Conservation (phyloP, 2,797 vertebrate species). For the Typhlichthys eigenmanni region DNA sequence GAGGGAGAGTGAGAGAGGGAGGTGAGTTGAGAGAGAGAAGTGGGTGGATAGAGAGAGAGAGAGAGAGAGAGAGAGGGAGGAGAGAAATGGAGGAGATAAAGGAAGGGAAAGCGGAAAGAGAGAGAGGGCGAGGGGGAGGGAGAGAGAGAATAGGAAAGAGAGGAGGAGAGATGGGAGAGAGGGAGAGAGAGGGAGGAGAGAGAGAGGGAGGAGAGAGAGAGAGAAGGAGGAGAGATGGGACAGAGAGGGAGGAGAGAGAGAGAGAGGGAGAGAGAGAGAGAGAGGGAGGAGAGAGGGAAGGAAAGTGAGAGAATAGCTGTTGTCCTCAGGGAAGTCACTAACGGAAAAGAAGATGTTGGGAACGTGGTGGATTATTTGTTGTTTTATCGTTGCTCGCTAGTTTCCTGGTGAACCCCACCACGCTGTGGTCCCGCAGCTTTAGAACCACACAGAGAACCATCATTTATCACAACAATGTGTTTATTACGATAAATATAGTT, state of each 20-base stretch:
- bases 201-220: neutral
- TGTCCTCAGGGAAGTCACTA: constrained; percentile 46
- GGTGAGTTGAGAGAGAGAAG: neutral
- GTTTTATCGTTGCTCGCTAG: too few relatives aligned
- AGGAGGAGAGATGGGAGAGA: too few relatives aligned
- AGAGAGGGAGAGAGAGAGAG: neutral
- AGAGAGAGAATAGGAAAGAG: too few relatives aligned
- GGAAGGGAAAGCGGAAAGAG: neutral
- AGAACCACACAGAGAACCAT: too few relatives aligned
- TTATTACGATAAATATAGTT: too few relatives aligned
- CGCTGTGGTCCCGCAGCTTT: too few relatives aligned
- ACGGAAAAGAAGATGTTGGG: constrained; percentile 21
- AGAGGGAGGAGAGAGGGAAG: neutral
- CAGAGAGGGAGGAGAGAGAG: neutral
- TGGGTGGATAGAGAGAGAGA: neutral
- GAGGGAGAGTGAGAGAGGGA: neutral
- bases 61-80: too few relatives aligned
- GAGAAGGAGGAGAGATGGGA: too few relatives aligned
- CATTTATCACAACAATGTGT: too few relatives aligned
- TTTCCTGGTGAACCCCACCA: too few relatives aligned
- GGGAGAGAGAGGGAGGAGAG: too few relatives aligned
- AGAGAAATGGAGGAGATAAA: neutral
- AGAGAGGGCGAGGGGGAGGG: neutral
- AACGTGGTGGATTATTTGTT: neutral
- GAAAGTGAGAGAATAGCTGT: constrained; percentile 47